phyloP scores from a whole-genome alignment of 2,113 vertebrate species.

The Phasianus colchicus region DNA sequence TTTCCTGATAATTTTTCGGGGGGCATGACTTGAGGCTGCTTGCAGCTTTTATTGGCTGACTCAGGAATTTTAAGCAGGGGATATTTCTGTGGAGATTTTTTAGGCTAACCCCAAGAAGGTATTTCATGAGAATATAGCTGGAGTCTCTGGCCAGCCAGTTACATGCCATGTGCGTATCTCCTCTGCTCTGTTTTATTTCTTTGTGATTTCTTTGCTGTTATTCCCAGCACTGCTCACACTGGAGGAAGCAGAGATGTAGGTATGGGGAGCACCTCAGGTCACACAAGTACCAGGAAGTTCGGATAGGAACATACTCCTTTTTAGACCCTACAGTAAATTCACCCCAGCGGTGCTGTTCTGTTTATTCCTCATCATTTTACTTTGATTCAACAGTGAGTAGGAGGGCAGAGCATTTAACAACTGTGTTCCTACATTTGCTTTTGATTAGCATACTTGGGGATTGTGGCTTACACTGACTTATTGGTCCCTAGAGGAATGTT shows the following conservation, averaged over 20 bases:
- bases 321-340: neutral
- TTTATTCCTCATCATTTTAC: conserved; percentile 7
- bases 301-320: neutral
- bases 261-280: neutral
- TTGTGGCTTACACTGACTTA: neutral
- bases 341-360: neutral
- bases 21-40: neutral
- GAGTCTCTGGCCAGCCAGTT: neutral
- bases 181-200: neutral
- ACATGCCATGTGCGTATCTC: neutral
- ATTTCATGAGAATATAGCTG: neutral
- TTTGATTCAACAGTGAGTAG: neutral
- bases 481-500: conserved; percentile 18
- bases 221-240: neutral
- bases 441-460: neutral
- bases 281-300: neutral
- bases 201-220: neutral
- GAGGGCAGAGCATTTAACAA: neutral
- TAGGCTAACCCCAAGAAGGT: neutral
- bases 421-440: neutral
- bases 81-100: neutral
- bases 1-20: neutral
- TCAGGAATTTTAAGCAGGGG: conserved; percentile 8
- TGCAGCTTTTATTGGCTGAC: neutral
- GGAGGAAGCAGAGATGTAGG: neutral